Evolutionary conservation across 2,888 invertebrate genomes (phyloP).

Genomic region (Ectobius pallidus): DNA sequence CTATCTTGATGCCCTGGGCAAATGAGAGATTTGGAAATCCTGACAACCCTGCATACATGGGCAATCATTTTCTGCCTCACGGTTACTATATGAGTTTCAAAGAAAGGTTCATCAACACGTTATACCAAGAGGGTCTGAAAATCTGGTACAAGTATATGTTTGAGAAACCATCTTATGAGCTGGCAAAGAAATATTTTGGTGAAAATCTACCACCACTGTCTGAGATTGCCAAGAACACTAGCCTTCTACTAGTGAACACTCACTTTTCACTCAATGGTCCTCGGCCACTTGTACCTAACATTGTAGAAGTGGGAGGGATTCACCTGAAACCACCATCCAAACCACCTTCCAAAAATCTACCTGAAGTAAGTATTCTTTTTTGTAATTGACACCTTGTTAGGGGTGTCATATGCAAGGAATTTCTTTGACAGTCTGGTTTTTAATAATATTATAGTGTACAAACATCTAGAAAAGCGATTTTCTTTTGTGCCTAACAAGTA

Average conservation of each 20-base stretch:
- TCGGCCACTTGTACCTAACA: slow-evolving; percentile 45
- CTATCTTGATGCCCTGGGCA: slow-evolving; percentile 67
- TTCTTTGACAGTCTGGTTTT: no score
- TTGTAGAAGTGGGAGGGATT: slow-evolving; percentile 39
- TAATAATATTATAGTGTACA: no score
- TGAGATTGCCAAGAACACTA: slow-evolving; percentile 62
- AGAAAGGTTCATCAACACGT: slow-evolving; percentile 30
- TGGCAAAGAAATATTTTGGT: slow-evolving; percentile 43
- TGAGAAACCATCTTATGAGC: slow-evolving; percentile 25
- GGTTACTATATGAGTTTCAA: slow-evolving; percentile 34
- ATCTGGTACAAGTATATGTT: slow-evolving; percentile 50
- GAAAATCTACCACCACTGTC: slow-evolving; percentile 61
- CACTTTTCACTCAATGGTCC: slow-evolving; percentile 64
- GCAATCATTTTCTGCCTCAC: slow-evolving; percentile 54
- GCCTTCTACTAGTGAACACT: slow-evolving; percentile 65
- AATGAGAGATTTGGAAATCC: slow-evolving; percentile 64
- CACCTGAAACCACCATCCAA: slow-evolving; percentile 35
- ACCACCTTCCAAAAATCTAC: slow-evolving; percentile 20
- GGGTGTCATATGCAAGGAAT: no score
- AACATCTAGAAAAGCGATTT: no score
- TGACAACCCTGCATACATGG: slow-evolving; percentile 63
- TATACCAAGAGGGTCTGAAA: slow-evolving; percentile 44
- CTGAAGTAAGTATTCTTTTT: no score
- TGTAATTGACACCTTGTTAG: no score
- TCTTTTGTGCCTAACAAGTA: no score